Evolutionary conservation across 1,140 invertebrate species (phyloP), one percentile per base, ranked within the genome.

Genomic region (Pantala flavescens): DNA sequence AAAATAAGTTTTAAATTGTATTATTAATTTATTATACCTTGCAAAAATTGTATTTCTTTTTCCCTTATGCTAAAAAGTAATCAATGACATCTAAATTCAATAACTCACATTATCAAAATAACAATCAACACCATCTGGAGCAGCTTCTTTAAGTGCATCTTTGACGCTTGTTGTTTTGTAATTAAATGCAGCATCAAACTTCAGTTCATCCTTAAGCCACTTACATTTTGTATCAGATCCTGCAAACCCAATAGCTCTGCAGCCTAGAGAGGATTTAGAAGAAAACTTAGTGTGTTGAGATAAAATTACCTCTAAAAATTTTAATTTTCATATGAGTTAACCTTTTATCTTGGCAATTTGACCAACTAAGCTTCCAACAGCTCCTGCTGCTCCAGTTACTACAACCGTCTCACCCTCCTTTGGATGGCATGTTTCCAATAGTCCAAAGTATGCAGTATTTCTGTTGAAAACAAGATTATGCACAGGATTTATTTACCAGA

Each of bases 401-500:
- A 91, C 87, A 0, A 92, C 84, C 1, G 86, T 88, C 78, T 92
- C 90, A 21, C 89, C 89, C 16, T 82, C 72, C 81, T 90, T 87
- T 0, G 90, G 90, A 24, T 88, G 78, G 76, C 90, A 91, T 36
- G 91, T 81, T 77, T 90, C 86, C n/a, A 88, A 78, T 14, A 92
- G 84, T 0, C 91, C 91, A 80, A 91, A 91, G 79, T 90, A 91
- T 1, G 90, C 89, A 5, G 90, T 90, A 74, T 87, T 87, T n/a
- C 90, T 90, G 77, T 9, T 9, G 9, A 5, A 36, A 36, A 36
- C 9, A 36, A 5, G n/a, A 36, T 36, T 5, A 36, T 36, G 9
- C 28, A 36, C 28, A n/a, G n/a, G n/a, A n/a, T n/a, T n/a, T n/a
- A n/a, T n/a, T n/a, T n/a, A n/a, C 28, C 28, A 2, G 2, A 9